Evolutionary conservation across 2,888 invertebrate genomes (phyloP).

Genomic region (Harpagoxenus sublaevis): DNA sequence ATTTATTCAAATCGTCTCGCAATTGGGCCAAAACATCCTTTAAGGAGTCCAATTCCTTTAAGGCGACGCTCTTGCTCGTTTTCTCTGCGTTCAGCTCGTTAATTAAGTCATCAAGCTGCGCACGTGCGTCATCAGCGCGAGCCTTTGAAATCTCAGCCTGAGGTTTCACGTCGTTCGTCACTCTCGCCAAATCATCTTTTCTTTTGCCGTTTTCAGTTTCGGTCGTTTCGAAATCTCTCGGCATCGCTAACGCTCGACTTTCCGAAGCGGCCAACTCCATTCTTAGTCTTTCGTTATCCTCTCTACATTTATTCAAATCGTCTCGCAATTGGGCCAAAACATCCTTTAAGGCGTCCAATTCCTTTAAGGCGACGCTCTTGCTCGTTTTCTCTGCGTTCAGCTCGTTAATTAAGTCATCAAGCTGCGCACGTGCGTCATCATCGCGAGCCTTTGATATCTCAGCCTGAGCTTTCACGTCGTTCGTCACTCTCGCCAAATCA

Average conservation of each 20-base stretch:
- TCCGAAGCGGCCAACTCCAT: slow-evolving; percentile 32
- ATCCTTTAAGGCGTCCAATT: slow-evolving; percentile 65
- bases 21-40: slow-evolving; percentile 63
- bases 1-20: slow-evolving; percentile 62
- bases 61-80: slow-evolving; percentile 45
- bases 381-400: slow-evolving; percentile 59
- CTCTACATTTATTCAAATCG: slow-evolving; percentile 59
- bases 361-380: slow-evolving; percentile 59
- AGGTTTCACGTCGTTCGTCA: slow-evolving; percentile 18
- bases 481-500: slow-evolving; percentile 48
- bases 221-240: background rate
- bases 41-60: slow-evolving; percentile 64
- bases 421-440: slow-evolving; percentile 48
- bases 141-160: slow-evolving; percentile 61
- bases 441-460: slow-evolving; percentile 55
- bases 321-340: slow-evolving; percentile 59
- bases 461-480: slow-evolving; percentile 50
- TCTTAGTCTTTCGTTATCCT: slow-evolving; percentile 60
- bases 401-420: slow-evolving; percentile 58
- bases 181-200: slow-evolving; percentile 46
- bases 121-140: slow-evolving; percentile 52
- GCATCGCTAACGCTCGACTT: background rate
- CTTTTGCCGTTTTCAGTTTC: slow-evolving; percentile 24
- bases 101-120: slow-evolving; percentile 42
- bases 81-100: slow-evolving; percentile 66